Evolutionary conservation across 2,888 invertebrate species (phyloP).

Genomic region (Stegana nigrithorax): DNA sequence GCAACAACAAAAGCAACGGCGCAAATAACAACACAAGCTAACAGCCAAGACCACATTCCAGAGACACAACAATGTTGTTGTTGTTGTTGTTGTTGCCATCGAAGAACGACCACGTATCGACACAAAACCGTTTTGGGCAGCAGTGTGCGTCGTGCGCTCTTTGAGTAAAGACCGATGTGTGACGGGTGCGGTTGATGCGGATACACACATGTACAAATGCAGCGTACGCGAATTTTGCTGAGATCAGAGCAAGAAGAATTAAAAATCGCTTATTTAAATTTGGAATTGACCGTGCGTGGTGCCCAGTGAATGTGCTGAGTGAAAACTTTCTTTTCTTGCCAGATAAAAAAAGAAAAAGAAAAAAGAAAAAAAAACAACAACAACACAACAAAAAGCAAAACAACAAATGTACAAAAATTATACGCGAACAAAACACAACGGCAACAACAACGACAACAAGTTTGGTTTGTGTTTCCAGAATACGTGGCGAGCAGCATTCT

Average conservation of each 20-base stretch:
- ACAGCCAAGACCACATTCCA: constrained; percentile 49
- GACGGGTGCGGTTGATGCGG: not conserved
- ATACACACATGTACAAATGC: too few relatives aligned
- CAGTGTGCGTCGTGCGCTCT: not conserved
- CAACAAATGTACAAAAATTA: too few relatives aligned
- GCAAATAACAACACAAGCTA: constrained; percentile 29
- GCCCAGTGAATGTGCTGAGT: not conserved
- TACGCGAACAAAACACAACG: not conserved
- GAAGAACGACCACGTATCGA: not conserved
- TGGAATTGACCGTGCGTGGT: too few relatives aligned
- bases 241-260: too few relatives aligned
- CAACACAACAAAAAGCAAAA: too few relatives aligned
- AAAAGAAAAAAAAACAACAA: too few relatives aligned
- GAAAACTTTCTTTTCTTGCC: constrained; percentile 16
- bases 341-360: not conserved
- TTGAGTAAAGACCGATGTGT: too few relatives aligned
- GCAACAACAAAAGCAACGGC: constrained; percentile 35
- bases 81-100: not conserved
- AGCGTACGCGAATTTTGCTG: not conserved
- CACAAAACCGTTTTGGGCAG: too few relatives aligned
- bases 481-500: too few relatives aligned
- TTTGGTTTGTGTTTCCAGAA: too few relatives aligned
- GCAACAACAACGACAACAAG: not conserved
- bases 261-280: too few relatives aligned
- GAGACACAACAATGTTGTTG: constrained; percentile 17